A percentile compares a stretch with the other conserved stretches of the same genome.
Conservation (phyloP, 2,113 vertebrate genomes). For the Egretta garzetta region DNA sequence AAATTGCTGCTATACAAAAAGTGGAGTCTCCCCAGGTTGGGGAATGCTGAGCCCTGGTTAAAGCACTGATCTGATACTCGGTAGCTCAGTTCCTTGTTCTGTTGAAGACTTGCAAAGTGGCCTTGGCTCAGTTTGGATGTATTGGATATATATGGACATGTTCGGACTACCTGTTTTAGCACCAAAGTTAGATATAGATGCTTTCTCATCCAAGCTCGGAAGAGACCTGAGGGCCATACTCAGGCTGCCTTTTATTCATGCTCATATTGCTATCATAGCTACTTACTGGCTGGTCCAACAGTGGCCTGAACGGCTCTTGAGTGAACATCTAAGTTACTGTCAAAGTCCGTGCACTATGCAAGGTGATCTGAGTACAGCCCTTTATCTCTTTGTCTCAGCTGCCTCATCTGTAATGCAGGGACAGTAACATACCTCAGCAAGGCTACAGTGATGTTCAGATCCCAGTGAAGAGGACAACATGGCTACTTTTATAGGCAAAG, state of each 20-base stretch:
- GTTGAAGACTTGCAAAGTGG: not conserved
- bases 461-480: not conserved
- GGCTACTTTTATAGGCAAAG: not conserved
- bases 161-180: not conserved
- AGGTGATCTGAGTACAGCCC: not conserved
- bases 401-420: not conserved
- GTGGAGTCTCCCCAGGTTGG: not conserved
- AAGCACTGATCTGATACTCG: not conserved
- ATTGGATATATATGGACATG: not conserved
- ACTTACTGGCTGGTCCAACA: not conserved
- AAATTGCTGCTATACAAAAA: not conserved
- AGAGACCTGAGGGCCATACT: not conserved
- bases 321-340: not conserved
- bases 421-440: not conserved
- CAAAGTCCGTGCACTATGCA: not conserved
- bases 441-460: not conserved
- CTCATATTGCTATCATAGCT: rapidly evolving
- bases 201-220: not conserved
- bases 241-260: not conserved
- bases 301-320: not conserved
- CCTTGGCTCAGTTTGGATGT: not conserved
- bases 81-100: not conserved
- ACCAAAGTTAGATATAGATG: not conserved
- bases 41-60: not conserved
- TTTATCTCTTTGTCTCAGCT: not conserved